These are phyloP conservation scores for Parnassius mnemosyne DNA, from an alignment of 2,888 invertebrate genomes.

Conservation along the genomic window DNA sequence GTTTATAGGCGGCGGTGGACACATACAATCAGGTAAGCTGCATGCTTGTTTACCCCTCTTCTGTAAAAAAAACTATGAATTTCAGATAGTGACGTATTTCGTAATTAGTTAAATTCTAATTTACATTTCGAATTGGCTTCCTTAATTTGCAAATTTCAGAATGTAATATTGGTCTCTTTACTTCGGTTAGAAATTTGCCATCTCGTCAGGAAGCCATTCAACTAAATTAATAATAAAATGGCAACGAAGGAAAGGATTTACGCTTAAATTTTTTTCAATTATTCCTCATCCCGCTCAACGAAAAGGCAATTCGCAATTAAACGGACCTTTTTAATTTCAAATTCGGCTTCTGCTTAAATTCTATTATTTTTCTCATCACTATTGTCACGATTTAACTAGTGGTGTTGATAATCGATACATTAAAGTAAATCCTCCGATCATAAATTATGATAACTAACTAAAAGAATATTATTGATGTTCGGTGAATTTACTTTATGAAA, in stretches of 20 bases:
- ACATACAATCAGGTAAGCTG: too few relatives aligned
- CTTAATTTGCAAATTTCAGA: neutral
- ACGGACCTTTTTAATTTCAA: neutral
- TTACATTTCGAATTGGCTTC: constrained; percentile 31
- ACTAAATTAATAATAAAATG: constrained; percentile 58
- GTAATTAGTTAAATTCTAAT: constrained; percentile 6
- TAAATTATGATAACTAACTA: too few relatives aligned
- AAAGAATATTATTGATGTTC: too few relatives aligned
- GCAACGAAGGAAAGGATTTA: constrained; percentile 54
- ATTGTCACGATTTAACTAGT: too few relatives aligned
- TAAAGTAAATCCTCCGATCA: too few relatives aligned
- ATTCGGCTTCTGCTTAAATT: too few relatives aligned
- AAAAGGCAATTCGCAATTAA: constrained; percentile 9
- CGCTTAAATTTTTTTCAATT: constrained; percentile 52
- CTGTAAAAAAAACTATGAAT: too few relatives aligned
- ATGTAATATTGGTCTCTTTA: constrained; percentile 40
- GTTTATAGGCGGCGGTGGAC: too few relatives aligned
- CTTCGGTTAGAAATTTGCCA: constrained; percentile 52
- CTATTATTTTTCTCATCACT: too few relatives aligned
- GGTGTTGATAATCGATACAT: too few relatives aligned
- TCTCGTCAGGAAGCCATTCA: constrained; percentile 45
- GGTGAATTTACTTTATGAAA: too few relatives aligned
- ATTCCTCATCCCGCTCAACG: constrained; percentile 1
- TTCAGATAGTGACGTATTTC: neutral
- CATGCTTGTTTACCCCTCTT: too few relatives aligned